A percentile compares a stretch with the other conserved stretches of the same genome.
phyloP scores from a whole-genome alignment of 2,888 invertebrate genomes.

The Alcis repandata region DNA sequence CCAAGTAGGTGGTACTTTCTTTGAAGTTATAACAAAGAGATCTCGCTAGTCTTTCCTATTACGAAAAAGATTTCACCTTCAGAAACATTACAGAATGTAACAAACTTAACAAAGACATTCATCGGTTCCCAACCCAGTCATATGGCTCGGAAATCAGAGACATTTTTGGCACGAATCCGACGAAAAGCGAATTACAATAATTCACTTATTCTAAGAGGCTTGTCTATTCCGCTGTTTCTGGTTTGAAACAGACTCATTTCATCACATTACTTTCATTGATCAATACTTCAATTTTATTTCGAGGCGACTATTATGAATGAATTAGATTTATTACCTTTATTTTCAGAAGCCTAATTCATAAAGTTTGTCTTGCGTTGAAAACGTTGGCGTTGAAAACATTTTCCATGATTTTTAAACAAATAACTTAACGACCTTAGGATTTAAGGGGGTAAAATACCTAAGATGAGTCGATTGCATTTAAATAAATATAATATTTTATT shows the following conservation, averaged over 20 bases:
- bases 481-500: no score
- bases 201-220: neutral
- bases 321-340: neutral
- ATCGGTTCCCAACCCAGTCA: neutral
- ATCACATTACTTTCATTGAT: neutral
- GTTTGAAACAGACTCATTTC: neutral
- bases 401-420: no score
- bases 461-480: no score
- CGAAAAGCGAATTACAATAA: slow-evolving; percentile 2
- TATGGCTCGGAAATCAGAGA: neutral
- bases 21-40: neutral
- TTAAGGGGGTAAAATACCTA: no score
- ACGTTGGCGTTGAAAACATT: no score
- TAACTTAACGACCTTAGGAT: no score
- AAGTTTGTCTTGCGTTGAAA: no score
- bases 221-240: neutral
- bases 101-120: neutral
- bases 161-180: neutral
- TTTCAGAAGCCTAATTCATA: neutral
- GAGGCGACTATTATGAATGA: neutral
- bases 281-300: neutral
- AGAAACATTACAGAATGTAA: neutral
- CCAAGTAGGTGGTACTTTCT: neutral
- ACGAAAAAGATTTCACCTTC: neutral
- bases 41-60: neutral